Conservation (phyloP, 1,140 invertebrate genomes). For the Gonatopus flavifemur region DNA sequence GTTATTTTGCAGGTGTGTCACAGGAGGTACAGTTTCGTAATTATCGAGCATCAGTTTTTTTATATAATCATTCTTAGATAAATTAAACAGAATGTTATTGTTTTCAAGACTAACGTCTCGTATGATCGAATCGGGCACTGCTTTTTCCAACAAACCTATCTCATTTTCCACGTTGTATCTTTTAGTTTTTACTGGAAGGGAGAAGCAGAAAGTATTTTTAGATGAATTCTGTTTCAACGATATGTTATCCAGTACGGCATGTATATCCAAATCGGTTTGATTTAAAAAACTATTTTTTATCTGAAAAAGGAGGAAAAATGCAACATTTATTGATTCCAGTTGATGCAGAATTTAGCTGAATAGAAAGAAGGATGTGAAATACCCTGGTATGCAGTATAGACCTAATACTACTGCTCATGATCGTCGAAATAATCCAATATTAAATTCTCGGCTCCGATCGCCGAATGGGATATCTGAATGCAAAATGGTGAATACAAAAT, state of each 20-base stretch:
- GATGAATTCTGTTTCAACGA: slow-evolving; percentile 20
- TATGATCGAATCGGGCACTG: slow-evolving; percentile 17
- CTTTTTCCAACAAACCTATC: slow-evolving; percentile 15
- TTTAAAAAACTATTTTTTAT: slow-evolving; percentile 23
- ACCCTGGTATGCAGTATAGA: slow-evolving; percentile 29
- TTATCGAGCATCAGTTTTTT: slow-evolving; percentile 46
- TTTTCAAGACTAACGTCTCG: slow-evolving; percentile 22
- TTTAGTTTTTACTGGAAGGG: slow-evolving; percentile 34
- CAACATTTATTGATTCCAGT: neutral
- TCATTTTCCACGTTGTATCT: slow-evolving; percentile 25
- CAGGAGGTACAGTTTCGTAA: slow-evolving; percentile 18
- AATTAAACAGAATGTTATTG: slow-evolving; percentile 17
- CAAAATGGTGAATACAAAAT: too few relatives aligned
- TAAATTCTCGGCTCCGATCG: too few relatives aligned
- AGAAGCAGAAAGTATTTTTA: slow-evolving; percentile 24
- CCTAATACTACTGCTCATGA: slow-evolving; percentile 30
- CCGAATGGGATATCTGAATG: too few relatives aligned
- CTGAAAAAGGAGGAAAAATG: slow-evolving; percentile 22
- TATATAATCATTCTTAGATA: slow-evolving; percentile 30
- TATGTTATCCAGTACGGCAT: slow-evolving; percentile 17
- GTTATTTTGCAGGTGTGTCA: slow-evolving; percentile 18
- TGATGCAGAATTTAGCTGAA: neutral
- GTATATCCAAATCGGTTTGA: slow-evolving; percentile 5
- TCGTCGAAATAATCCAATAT: too few relatives aligned
- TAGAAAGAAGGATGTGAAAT: neutral